Conservation (phyloP, 2,888 invertebrate species). For the Acanthosoma haemorrhoidale region DNA sequence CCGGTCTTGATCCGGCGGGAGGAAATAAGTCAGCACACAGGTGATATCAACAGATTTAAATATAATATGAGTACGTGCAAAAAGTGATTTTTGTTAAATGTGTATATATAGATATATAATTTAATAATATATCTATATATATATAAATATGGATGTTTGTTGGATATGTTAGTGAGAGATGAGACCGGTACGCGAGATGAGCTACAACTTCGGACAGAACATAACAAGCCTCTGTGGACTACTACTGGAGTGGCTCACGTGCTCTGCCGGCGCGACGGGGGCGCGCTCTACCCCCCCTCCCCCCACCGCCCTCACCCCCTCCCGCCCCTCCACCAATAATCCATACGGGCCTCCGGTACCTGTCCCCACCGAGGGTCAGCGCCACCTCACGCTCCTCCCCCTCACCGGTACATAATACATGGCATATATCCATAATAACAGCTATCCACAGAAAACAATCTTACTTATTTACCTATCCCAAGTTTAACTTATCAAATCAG, state of each 20-base stretch:
- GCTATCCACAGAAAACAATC: too few species aligned
- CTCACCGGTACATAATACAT: too few species aligned
- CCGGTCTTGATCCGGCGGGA: slow-evolving; percentile 2
- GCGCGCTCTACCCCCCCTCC: slow-evolving; percentile 26
- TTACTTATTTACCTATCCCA: background rate
- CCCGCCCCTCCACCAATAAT: slow-evolving; percentile 33
- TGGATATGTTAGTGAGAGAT: slow-evolving; percentile 7
- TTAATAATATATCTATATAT: too few species aligned
- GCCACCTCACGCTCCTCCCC: slow-evolving; percentile 26
- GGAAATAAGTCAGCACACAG: slow-evolving; percentile 12
- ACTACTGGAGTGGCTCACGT: slow-evolving; percentile 25
- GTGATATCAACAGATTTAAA: background rate
- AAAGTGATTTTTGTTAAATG: too few species aligned
- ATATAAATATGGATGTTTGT: slow-evolving; percentile 32
- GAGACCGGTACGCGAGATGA: slow-evolving; percentile 7
- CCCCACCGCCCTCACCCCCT: slow-evolving; percentile 20
- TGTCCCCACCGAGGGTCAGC: slow-evolving; percentile 27
- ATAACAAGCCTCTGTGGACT: slow-evolving; percentile 17
- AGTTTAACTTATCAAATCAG: background rate
- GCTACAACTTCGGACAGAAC: slow-evolving; percentile 21
- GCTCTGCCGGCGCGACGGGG: slow-evolving; percentile 21
- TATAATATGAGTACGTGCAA: background rate
- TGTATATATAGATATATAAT: slow-evolving; percentile 11
- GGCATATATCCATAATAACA: background rate
- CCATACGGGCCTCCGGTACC: slow-evolving; percentile 31